Evolutionary conservation across 2,797 vertebrate genomes (phyloP).

Genomic region (Darevskia mixta): DNA sequence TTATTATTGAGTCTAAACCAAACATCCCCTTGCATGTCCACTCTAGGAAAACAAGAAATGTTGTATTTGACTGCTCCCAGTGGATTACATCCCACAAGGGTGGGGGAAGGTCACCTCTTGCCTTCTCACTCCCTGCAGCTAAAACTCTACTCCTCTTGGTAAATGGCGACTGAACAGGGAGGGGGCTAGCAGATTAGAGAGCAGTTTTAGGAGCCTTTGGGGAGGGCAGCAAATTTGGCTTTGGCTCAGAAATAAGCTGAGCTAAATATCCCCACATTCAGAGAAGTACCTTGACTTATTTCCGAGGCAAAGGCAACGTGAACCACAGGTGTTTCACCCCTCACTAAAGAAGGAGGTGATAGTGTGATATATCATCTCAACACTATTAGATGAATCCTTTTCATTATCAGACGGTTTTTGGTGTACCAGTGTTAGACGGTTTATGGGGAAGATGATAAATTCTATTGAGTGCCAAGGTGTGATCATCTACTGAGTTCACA

Average conservation of each 20-base stretch:
- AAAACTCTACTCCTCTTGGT: neutral
- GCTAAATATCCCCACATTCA: neutral
- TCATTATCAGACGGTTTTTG: conserved; percentile 19
- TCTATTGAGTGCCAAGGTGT: neutral
- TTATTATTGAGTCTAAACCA: no score
- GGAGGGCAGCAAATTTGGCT: neutral
- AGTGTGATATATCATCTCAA: conserved; percentile 21
- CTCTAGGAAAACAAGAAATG: no score
- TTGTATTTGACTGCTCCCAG: no score
- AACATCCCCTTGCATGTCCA: no score
- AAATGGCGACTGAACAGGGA: neutral
- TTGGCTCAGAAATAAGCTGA: neutral
- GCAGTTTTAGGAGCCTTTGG: neutral
- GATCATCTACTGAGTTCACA: conserved; percentile 12
- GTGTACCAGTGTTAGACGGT: fast-evolving
- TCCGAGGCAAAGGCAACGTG: neutral
- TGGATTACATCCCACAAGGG: no score
- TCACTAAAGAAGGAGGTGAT: neutral
- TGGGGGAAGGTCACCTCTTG: no score
- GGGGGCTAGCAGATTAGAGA: neutral
- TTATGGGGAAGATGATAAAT: conserved; percentile 27
- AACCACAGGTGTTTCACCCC: neutral
- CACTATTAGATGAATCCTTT: neutral
- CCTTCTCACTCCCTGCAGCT: neutral
- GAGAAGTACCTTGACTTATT: neutral